Percentiles rank a stretch among this genome's conserved stretches.
These are phyloP conservation scores for Microcebus lehilahytsara DNA, from an alignment of 2,113 vertebrate species.

Conservation along the genomic window DNA sequence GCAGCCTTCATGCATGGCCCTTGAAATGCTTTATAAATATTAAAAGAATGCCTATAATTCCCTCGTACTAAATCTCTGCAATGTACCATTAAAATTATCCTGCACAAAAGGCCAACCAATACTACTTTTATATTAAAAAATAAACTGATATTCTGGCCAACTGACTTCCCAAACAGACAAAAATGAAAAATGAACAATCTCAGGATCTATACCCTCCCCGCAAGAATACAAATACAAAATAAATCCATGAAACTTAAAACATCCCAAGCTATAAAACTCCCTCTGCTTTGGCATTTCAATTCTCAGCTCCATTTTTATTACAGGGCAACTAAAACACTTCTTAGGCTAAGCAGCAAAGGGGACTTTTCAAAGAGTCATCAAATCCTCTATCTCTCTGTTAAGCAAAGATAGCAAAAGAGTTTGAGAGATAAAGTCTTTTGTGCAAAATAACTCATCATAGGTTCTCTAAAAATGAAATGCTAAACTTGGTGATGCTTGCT, in stretches of 20 bases:
- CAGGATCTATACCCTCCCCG: background rate
- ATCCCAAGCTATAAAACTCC: background rate
- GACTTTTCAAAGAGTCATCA: background rate
- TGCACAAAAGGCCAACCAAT: background rate
- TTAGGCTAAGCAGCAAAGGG: background rate
- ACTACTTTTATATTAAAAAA: constrained; percentile 6
- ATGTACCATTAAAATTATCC: constrained; percentile 7
- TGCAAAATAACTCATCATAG: constrained; percentile 13
- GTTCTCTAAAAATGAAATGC: background rate
- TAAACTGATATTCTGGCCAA: background rate
- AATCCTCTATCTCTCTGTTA: background rate
- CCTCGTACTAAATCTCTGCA: background rate
- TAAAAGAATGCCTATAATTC: background rate
- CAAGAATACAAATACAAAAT: constrained; percentile 38
- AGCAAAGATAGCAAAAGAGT: background rate
- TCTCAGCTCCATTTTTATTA: background rate
- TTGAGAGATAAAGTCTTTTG: background rate
- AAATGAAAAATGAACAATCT: background rate
- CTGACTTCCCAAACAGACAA: background rate
- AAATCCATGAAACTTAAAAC: constrained; percentile 23
- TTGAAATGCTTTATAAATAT: constrained; percentile 49
- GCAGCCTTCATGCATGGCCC: background rate
- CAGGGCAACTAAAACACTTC: background rate
- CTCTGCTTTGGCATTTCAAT: background rate
- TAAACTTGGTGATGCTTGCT: background rate